phyloP scores from a whole-genome alignment of 2,888 invertebrate genomes.

The Drosophila helvetica region DNA sequence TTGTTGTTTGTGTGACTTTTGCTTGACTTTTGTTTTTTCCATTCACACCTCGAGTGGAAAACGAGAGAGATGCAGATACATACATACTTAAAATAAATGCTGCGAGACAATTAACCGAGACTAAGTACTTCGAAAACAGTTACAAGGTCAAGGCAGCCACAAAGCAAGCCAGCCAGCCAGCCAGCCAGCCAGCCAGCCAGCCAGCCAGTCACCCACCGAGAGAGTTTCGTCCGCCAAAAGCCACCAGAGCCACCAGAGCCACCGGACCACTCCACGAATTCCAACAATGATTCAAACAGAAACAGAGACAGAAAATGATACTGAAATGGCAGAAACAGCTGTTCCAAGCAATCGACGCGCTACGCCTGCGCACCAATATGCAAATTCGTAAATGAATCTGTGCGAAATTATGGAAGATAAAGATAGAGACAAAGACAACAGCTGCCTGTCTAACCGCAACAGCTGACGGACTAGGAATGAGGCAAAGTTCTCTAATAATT shows the following conservation, averaged over 20 bases:
- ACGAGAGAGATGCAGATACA: constrained; percentile 29
- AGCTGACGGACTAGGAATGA: constrained; percentile 30
- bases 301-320: constrained; percentile 9
- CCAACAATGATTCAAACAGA: constrained; percentile 23
- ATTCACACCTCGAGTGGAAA: constrained; percentile 36
- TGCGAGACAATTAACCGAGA: constrained; percentile 42
- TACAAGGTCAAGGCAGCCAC: constrained; percentile 71
- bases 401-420: constrained; percentile 34
- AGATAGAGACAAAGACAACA: constrained; percentile 17
- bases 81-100: constrained; percentile 32
- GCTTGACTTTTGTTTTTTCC: constrained; percentile 25
- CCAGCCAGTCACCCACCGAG: constrained; percentile 36
- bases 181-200: constrained; percentile 18
- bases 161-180: constrained; percentile 54
- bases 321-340: constrained; percentile 40
- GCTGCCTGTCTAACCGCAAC: constrained; percentile 11
- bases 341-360: constrained; percentile 24
- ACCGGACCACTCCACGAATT: constrained; percentile 19
- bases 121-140: constrained; percentile 64
- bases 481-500: constrained; percentile 20
- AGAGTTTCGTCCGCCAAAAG: constrained; percentile 8
- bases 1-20: constrained; percentile 1
- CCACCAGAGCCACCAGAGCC: neutral
- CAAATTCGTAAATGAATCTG: constrained; percentile 31
- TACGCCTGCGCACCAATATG: constrained; percentile 42